Conservation (phyloP, 2,797 vertebrate species). For the Cyclopterus lumpus region DNA sequence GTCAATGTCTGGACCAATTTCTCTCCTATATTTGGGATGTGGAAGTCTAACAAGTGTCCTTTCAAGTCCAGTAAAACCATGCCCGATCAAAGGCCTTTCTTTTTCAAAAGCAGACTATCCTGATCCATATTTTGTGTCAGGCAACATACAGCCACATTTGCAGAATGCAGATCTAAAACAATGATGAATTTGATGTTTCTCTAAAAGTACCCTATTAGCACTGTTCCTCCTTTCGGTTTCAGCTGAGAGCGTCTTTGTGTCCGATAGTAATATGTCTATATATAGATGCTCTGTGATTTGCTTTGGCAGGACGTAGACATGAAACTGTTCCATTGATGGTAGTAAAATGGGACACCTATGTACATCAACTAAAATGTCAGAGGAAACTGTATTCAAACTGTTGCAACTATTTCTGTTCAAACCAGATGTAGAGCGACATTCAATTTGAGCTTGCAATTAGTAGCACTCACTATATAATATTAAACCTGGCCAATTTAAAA, state of each 20-base stretch:
- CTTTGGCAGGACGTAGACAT: constrained; percentile 19
- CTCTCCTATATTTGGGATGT: constrained; percentile 28
- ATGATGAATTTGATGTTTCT: constrained; percentile 37
- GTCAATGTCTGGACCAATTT: constrained; percentile 20
- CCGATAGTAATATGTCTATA: neutral
- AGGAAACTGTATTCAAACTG: neutral
- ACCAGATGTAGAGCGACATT: neutral
- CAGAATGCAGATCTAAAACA: constrained; percentile 19
- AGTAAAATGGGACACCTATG: neutral
- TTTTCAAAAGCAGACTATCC: constrained; percentile 21
- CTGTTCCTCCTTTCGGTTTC: neutral
- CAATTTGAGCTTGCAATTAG: neutral
- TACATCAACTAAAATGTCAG: constrained; percentile 4
- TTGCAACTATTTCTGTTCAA: neutral
- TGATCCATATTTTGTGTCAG: constrained; percentile 26
- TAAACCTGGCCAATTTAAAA: too few relatives aligned
- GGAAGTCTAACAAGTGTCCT: constrained; percentile 31
- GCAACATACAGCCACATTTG: constrained; percentile 10
- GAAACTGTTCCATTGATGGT: constrained; percentile 18
- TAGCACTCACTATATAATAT: too few relatives aligned
- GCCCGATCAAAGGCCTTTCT: constrained; percentile 34
- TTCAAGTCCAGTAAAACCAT: constrained; percentile 29
- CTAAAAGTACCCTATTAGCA: constrained; percentile 23
- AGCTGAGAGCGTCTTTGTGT: constrained; percentile 1
- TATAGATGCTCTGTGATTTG: constrained; percentile 4